Evolutionary conservation across 2,888 invertebrate species (phyloP).

Genomic region (Drosophila mercatorum): DNA sequence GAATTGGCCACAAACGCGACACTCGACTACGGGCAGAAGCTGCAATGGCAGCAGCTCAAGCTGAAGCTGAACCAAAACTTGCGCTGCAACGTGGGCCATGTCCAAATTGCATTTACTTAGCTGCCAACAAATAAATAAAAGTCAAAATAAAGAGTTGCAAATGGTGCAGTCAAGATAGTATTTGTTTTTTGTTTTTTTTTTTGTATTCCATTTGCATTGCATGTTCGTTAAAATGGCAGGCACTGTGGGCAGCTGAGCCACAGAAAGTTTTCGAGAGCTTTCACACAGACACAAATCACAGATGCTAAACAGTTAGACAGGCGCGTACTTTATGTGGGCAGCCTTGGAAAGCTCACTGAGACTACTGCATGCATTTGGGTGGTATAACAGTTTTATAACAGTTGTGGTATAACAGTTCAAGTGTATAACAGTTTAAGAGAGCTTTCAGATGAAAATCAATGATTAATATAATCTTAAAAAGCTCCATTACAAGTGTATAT

Average conservation of each 20-base stretch:
- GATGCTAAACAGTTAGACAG: background rate
- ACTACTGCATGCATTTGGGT: too few species aligned
- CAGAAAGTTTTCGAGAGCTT: constrained; percentile 26
- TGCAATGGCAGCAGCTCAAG: constrained; percentile 11
- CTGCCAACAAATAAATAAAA: constrained; percentile 80
- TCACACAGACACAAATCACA: constrained; percentile 16
- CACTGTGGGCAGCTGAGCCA: constrained; percentile 63
- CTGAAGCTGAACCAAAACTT: constrained; percentile 17
- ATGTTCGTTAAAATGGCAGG: constrained; percentile 35
- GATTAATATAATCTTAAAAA: background rate
- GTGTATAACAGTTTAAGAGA: background rate
- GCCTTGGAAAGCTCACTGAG: constrained; percentile 15
- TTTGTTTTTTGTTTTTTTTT: constrained; percentile 41
- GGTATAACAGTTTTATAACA: too few species aligned
- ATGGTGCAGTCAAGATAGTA: constrained; percentile 64
- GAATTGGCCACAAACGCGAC: constrained; percentile 57
- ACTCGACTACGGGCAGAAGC: constrained; percentile 30
- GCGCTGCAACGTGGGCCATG: constrained; percentile 58
- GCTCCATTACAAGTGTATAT: background rate
- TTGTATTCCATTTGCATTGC: constrained; percentile 25
- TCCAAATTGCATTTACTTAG: constrained; percentile 79
- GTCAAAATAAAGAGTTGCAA: constrained; percentile 80
- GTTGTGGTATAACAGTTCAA: background rate
- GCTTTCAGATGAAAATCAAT: background rate
- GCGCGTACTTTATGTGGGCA: background rate